Evolutionary conservation across 2,113 vertebrate genomes (phyloP).

Genomic region (Leptobrachium leishanense): DNA sequence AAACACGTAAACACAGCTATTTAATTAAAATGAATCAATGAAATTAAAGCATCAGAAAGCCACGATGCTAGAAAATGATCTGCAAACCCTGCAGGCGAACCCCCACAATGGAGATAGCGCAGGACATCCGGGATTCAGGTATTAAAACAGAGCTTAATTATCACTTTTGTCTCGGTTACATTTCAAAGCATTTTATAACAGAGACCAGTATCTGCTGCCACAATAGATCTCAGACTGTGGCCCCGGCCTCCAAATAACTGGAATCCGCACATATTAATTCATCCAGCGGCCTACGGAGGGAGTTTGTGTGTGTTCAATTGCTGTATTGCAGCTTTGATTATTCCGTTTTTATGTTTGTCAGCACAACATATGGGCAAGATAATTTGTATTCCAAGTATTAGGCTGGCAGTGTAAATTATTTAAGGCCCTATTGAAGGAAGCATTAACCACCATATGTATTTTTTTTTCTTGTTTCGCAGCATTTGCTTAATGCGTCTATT

Average conservation of each 20-base stretch:
- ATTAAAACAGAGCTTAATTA: too few relatives aligned
- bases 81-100: too few relatives aligned
- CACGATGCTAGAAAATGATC: too few relatives aligned
- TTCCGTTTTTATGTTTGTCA: constrained; percentile 72
- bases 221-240: constrained; percentile 61
- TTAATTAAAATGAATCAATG: too few relatives aligned
- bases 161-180: too few relatives aligned
- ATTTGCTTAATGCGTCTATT: constrained; percentile 20
- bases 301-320: constrained; percentile 67
- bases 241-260: constrained; percentile 62
- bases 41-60: too few relatives aligned
- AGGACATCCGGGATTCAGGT: too few relatives aligned
- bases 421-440: constrained; percentile 69
- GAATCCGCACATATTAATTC: constrained; percentile 63
- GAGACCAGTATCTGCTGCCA: constrained; percentile 8
- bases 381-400: constrained; percentile 72
- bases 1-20: too few relatives aligned
- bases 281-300: constrained; percentile 64
- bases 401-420: constrained; percentile 71
- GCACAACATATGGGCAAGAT: constrained; percentile 67
- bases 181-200: too few relatives aligned
- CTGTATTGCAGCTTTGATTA: constrained; percentile 67
- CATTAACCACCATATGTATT: constrained; percentile 62
- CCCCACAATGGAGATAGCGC: too few relatives aligned
- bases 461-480: constrained; percentile 51